Base-by-base conservation (phyloP, 1,140 invertebrate species). In the Helicoverpa zea region DNA sequence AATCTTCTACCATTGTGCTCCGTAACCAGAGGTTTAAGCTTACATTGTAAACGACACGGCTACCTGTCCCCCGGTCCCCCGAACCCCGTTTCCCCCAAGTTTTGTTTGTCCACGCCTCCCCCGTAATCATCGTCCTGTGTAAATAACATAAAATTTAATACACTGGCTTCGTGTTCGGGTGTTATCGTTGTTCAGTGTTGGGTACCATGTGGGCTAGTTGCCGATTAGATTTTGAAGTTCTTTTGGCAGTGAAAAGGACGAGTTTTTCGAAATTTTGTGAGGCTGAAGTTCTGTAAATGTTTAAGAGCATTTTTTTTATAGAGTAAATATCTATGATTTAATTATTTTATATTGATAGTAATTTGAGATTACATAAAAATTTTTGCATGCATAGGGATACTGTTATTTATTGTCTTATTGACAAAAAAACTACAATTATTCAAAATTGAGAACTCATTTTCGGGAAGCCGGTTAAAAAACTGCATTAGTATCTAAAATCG, bases 141-240 rank as follows among this genome's bases (percentile, higher is more conserved):
- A 73, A 73, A 73, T 73, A 73, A 58, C 70, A 73, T 73, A 73
- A 73, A 73, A 73, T 73, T 73, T 73, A 73, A 73, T 73, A 73
- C 54, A 73, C 10, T 58, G 10, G 29, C 52, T 16, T 43, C 14
- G 14, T 14, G 35, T 58, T 0, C 2, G n/a, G 29, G 43, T n/a
- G 68, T 58, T 73, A 73, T 73, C 70, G 16, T 56, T 29, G 14
- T 3, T 4, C 9, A 5, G 0, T 29, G 29, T 12, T 23, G 14
- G 47, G 35, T 43, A 43, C 35, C 1, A 56, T 43, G 23, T 73
- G n/a, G 70, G 70, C 43, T 73, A 58, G 14, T 9, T 23, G 12
- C 2, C 58, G 52, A n/a, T 56, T 58, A n/a, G n/a, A 18, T 73
- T 56, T 23, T 7, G 7, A n/a, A 0, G 35, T 47, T 64, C 47